Conservation (phyloP, 2,113 vertebrate genomes). For the Lamprologus sp. region DNA sequence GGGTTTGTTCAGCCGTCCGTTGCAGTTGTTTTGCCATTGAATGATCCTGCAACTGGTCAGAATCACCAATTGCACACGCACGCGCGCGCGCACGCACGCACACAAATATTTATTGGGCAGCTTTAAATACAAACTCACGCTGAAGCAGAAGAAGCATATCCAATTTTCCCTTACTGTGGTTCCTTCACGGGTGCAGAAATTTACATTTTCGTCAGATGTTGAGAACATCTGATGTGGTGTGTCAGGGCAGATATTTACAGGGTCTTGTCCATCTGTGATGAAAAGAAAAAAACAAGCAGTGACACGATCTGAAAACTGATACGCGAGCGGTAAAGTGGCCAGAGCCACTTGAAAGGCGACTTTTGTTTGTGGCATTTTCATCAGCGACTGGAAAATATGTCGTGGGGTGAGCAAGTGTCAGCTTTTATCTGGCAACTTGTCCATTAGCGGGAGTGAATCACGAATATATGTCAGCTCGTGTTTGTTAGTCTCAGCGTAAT, state of each 20-base stretch:
- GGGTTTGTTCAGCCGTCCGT: constrained; percentile 62
- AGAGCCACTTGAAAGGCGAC: neutral
- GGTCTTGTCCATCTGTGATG: neutral
- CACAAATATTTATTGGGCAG: neutral
- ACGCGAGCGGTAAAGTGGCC: neutral
- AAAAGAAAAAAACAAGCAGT: neutral
- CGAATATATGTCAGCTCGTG: neutral
- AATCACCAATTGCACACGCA: constrained; percentile 28
- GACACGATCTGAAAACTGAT: neutral
- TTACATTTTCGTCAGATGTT: neutral
- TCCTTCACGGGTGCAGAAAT: neutral
- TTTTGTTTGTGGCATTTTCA: neutral
- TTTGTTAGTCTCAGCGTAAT: neutral
- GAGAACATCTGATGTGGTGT: neutral
- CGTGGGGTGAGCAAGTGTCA: neutral
- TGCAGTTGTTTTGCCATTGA: constrained; percentile 51
- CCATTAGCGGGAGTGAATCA: neutral
- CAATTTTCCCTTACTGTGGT: neutral
- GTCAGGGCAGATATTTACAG: neutral
- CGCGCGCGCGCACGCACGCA: neutral
- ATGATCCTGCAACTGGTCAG: constrained; percentile 41
- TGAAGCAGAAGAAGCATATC: neutral
- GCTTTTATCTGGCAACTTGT: neutral
- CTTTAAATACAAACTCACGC: neutral
- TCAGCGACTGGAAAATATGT: neutral